These are phyloP conservation scores for Brachyistius frenatus DNA, from an alignment of 2,113 vertebrate genomes.

Conservation along the genomic window DNA sequence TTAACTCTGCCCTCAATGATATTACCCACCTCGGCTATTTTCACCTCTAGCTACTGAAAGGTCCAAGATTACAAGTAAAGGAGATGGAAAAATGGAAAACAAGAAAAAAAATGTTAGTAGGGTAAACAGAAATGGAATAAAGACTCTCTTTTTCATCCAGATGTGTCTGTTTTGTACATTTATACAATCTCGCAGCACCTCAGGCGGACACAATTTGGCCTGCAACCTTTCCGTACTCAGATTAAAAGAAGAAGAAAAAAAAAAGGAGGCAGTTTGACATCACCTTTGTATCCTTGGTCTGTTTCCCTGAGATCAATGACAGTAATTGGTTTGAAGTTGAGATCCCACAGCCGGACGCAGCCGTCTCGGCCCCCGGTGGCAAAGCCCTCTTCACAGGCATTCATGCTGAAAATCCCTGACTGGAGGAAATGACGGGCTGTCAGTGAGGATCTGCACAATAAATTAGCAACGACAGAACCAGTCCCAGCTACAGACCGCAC, in stretches of 20 bases:
- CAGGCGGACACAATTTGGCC: constrained; percentile 17
- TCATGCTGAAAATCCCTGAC: constrained; percentile 99
- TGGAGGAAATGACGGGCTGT: constrained; percentile 81
- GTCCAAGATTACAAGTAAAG: constrained; percentile 69
- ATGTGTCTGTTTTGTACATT: background rate
- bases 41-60: constrained; percentile 86
- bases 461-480: constrained; percentile 68
- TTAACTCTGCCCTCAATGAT: constrained; percentile 49
- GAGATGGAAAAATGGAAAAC: constrained; percentile 58
- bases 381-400: constrained; percentile 98
- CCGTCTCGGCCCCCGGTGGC: constrained; percentile 98
- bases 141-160: background rate
- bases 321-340: constrained; percentile 99
- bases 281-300: constrained; percentile 99
- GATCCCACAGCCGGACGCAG: constrained; percentile 98
- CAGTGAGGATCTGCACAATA: constrained; percentile 68
- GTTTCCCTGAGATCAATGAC: constrained; percentile 99
- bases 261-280: constrained; percentile 50
- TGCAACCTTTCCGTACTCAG: constrained; percentile 26
- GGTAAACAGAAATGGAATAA: constrained; percentile 10
- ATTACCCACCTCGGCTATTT: constrained; percentile 86
- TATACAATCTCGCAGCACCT: background rate
- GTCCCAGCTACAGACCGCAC: constrained; percentile 18
- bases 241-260: constrained; percentile 11
- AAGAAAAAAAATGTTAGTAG: constrained; percentile 66